Evolutionary conservation across 2,888 invertebrate species (phyloP), one percentile per base, ranked within the genome.

Genomic region (Eubasilissa splendida): DNA sequence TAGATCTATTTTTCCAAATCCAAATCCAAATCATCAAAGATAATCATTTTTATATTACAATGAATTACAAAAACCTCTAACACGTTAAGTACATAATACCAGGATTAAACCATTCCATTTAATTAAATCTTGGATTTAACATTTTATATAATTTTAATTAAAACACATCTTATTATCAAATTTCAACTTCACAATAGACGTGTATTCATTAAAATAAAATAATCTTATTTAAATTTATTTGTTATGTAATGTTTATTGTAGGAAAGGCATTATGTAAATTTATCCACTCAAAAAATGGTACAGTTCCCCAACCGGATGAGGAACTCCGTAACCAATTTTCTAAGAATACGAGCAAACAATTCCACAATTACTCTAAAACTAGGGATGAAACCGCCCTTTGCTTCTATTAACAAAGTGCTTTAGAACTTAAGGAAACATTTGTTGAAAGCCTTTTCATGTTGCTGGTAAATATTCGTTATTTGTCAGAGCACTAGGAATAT

Each of bases 401-500:
- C 50, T 68, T 50, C 14, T 68, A 68, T 68, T 68, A 68, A 68
- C 68, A 68, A 50, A 68, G 68, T 68, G 50, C 68, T 50, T 50
- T 50, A n/a, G 52, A 68, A n/a, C 52, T 50, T 52, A 50, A 68
- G 52, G 14, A 50, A 50, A 68, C 68, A 50, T 68, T 68, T 68
- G 68, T 68, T 68, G 68, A 68, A 68, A 68, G 68, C 68, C 68
- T 68, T 68, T 68, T 52, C 68, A n/a, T 68, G 68, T 68, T 10
- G 52, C 68, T 50, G 9, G 68, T 11, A 58, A 58, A 11, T 68
- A n/a, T 63, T 63, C 63, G 63, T 63, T 63, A 63, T 63, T 63
- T 33, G 31, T 33, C 11, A 33, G 63, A 63, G 63, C 33, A 22
- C 14, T 4, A 31, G 31, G 31, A 63, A 63, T 33, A 33, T 33